Evolutionary conservation across 2,888 invertebrate genomes (phyloP).

Genomic region (Galerucella calmariensis): DNA sequence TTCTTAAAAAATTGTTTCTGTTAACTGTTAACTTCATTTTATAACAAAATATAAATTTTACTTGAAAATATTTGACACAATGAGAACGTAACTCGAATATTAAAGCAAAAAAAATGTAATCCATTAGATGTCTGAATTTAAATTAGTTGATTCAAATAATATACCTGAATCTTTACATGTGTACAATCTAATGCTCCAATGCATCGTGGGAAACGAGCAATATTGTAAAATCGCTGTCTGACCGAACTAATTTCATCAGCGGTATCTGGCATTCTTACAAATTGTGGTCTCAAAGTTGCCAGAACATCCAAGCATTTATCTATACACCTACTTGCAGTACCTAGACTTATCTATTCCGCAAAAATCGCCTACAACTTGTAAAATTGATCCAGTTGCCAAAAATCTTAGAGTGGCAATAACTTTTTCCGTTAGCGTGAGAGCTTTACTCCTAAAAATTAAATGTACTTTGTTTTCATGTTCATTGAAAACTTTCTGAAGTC

Average conservation of each 20-base stretch:
- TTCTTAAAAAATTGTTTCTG: too few relatives aligned
- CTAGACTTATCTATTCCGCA: conserved; percentile 23
- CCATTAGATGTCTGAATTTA: too few relatives aligned
- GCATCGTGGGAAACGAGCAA: conserved; percentile 14
- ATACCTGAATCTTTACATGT: conserved; percentile 19
- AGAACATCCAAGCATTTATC: conserved; percentile 14
- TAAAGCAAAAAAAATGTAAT: too few relatives aligned
- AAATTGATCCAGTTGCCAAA: conserved; percentile 24
- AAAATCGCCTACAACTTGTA: conserved; percentile 19
- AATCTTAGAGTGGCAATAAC: conserved; percentile 4
- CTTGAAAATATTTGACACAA: too few relatives aligned
- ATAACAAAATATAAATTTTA: too few relatives aligned
- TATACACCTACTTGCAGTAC: conserved; percentile 21
- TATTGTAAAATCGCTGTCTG: conserved; percentile 21
- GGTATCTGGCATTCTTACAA: conserved; percentile 23
- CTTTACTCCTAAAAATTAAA: conserved; percentile 11
- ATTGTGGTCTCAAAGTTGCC: conserved; percentile 10
- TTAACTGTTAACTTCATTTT: too few relatives aligned
- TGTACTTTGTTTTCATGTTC: too few relatives aligned
- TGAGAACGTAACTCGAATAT: too few relatives aligned
- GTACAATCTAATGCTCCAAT: conserved; percentile 19
- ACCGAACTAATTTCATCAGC: conserved; percentile 11
- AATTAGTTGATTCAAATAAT: too few relatives aligned
- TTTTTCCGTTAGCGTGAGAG: conserved; percentile 13
- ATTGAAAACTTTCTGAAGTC: too few relatives aligned